phyloP scores from a whole-genome alignment of 2,797 vertebrate genomes.

The Hippoglossus hippoglossus region DNA sequence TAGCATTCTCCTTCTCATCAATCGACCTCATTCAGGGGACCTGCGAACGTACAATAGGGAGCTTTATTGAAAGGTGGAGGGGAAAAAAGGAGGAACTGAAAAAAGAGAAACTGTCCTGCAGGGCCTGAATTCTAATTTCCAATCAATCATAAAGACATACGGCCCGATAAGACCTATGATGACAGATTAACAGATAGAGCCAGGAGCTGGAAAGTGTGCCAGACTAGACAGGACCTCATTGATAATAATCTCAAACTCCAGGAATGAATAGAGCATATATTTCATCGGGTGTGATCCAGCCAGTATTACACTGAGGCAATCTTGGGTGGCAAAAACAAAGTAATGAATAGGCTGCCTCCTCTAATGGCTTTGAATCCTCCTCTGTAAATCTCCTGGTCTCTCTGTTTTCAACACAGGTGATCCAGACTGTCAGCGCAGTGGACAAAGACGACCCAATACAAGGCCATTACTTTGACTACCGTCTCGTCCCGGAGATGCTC shows the following conservation, averaged over 20 bases:
- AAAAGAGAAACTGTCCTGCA: constrained; percentile 58
- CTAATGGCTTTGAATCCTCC: constrained; percentile 33
- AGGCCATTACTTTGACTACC: constrained; percentile 96
- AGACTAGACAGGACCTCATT: constrained; percentile 72
- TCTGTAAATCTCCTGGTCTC: constrained; percentile 46
- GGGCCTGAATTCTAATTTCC: constrained; percentile 76
- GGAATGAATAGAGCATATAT: constrained; percentile 76
- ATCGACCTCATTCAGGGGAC: constrained; percentile 76
- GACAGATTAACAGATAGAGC: constrained; percentile 82
- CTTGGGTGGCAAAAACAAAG: constrained; percentile 53
- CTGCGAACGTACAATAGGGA: constrained; percentile 60
- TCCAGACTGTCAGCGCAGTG: constrained; percentile 95
- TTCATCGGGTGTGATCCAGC: constrained; percentile 73
- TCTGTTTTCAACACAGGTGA: constrained; percentile 86
- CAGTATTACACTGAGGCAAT: constrained; percentile 56
- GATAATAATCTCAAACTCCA: constrained; percentile 80
- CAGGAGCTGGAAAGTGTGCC: constrained; percentile 71
- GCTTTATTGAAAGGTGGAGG: constrained; percentile 57
- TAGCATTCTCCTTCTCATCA: constrained; percentile 81
- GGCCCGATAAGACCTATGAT: constrained; percentile 74
- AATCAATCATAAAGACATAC: constrained; percentile 83
- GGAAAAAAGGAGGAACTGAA: constrained; percentile 28
- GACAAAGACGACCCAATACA: constrained; percentile 97
- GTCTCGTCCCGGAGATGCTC: constrained; percentile 93
- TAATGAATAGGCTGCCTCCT: constrained; percentile 64